These are phyloP conservation scores for Clarias platycephalus DNA, from an alignment of 2,797 vertebrate genomes.

Conservation along the genomic window DNA sequence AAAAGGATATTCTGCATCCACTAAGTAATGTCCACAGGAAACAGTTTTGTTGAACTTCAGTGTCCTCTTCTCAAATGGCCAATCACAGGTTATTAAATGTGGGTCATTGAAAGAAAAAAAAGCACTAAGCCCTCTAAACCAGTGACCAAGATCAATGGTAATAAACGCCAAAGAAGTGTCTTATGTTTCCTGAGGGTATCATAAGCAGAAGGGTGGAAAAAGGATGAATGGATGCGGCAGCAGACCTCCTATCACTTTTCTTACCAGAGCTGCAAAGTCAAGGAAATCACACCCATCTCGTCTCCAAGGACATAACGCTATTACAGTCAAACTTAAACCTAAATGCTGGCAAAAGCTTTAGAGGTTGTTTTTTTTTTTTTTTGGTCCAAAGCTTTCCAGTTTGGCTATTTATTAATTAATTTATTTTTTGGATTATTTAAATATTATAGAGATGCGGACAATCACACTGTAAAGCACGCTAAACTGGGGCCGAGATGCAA, in stretches of 20 bases:
- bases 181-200: background rate
- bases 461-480: background rate
- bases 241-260: background rate
- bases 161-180: background rate
- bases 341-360: background rate
- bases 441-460: too few relatives aligned
- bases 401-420: background rate
- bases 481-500: background rate
- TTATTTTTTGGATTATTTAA: background rate
- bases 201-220: background rate
- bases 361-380: background rate
- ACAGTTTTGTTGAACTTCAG: background rate
- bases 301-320: background rate
- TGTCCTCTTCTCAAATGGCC: background rate
- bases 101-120: background rate
- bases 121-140: background rate
- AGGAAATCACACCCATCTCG: background rate
- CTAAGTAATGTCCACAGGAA: background rate
- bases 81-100: background rate
- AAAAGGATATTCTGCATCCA: background rate
- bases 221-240: background rate
- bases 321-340: background rate
- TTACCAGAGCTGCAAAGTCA: constrained; percentile 2
- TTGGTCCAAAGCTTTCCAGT: background rate
- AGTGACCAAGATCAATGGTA: background rate